Evolutionary conservation across 2,113 vertebrate genomes (phyloP), one percentile per base, ranked within the genome.

Genomic region (Crotalus helleri): DNA sequence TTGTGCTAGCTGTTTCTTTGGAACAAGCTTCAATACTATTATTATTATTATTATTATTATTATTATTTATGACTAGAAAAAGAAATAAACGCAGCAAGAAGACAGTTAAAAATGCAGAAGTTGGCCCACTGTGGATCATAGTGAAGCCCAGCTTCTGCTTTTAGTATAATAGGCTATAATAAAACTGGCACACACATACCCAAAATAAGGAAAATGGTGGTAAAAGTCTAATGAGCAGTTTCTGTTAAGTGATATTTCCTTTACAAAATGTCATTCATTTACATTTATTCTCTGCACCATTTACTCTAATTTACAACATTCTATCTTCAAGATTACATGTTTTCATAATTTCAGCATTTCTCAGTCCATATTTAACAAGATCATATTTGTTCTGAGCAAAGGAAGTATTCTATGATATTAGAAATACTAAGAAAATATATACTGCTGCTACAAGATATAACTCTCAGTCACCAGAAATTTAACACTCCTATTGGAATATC

Each of bases 401-500:
- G 11, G 92, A 93, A 94, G 33, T 90, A 23, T 61, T 93, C 19
- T 54, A 0, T 2, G 17, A 74, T 33, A 59, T 13, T 23, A 1
- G 10, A 5, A 95, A 69, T 53, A 55, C 19, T 74, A 92, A 51
- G 58, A 58, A 95, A 95, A 93, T 15, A 93, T 46, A 13, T 3
- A 69, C 29, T 85, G 1, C 6, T 55, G n/a, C 51, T 87, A 87
- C 49, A 85, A 90, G 44, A 92, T 24, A 1, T 94, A 96, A 94
- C 86, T 95, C 92, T 91, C 88, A 94, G 85, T 89, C 91, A 95
- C 61, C 51, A 93, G 64, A 21, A 95, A 94, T 29, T 53, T 5
- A 61, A 24, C n/a, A 91, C 54, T 94, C 74, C 92, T 88, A 54
- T 87, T 92, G 93, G 55, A 97, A 95, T 94, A 95, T 86, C 92